phyloP scores from a whole-genome alignment of 2,888 invertebrate genomes.

The Patella caerulea region DNA sequence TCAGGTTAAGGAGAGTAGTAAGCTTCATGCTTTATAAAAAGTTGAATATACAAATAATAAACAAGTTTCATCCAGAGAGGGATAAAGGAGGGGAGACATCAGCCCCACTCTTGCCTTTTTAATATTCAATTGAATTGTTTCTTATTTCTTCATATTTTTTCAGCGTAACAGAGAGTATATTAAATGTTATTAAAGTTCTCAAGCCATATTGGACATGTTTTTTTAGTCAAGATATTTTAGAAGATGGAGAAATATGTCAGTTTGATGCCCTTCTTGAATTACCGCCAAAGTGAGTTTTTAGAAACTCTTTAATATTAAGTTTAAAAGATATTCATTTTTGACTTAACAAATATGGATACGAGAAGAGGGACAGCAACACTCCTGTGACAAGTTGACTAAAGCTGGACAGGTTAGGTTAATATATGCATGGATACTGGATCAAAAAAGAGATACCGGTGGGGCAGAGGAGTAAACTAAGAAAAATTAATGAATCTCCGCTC shows the following conservation, averaged over 20 bases:
- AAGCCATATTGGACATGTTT: slow-evolving; percentile 84
- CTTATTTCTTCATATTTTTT: slow-evolving; percentile 20
- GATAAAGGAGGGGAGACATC: too few species aligned
- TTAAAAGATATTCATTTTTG: neutral
- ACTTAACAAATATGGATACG: neutral
- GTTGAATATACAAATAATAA: too few species aligned
- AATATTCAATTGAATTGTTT: too few species aligned
- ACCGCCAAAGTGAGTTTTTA: slow-evolving; percentile 54
- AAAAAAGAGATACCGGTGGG: too few species aligned
- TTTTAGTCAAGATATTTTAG: slow-evolving; percentile 69
- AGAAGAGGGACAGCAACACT: too few species aligned
- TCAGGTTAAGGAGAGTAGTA: too few species aligned
- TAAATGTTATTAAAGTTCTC: slow-evolving; percentile 85
- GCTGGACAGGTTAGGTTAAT: neutral
- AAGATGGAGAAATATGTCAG: slow-evolving; percentile 40
- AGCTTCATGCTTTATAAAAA: too few species aligned
- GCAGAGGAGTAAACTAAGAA: too few species aligned
- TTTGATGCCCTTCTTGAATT: slow-evolving; percentile 43
- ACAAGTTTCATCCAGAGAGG: too few species aligned
- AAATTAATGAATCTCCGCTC: too few species aligned
- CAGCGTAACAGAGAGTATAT: slow-evolving; percentile 82
- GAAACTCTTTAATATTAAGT: neutral
- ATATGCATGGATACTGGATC: neutral
- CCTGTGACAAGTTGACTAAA: neutral
- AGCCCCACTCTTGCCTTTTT: too few species aligned